Conservation (phyloP, 2,888 invertebrate genomes). For the Heliconius charithonia region DNA sequence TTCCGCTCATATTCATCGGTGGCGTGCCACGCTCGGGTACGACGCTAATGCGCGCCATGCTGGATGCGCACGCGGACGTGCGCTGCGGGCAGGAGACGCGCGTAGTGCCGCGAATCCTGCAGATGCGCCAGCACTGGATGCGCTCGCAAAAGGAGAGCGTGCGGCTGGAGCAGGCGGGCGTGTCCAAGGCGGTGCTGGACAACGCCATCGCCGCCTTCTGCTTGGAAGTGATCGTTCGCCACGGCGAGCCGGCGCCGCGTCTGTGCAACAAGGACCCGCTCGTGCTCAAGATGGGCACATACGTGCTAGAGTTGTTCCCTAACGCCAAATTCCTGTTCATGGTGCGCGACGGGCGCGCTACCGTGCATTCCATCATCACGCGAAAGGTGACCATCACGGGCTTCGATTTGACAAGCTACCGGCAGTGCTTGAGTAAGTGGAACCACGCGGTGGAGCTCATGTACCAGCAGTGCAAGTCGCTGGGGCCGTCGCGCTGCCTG, state of each 20-base stretch:
- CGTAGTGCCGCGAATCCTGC: constrained; percentile 97
- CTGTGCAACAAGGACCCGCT: constrained; percentile 99
- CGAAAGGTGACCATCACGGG: constrained; percentile 95
- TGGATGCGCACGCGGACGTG: constrained; percentile 98
- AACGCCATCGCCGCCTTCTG: constrained; percentile 98
- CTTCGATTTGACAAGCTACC: constrained; percentile 96
- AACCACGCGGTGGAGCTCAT: constrained; percentile 97
- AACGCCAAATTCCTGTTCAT: constrained; percentile 99
- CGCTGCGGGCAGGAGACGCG: constrained; percentile 98
- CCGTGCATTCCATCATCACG: constrained; percentile 98
- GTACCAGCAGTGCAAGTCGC: constrained; percentile 95
- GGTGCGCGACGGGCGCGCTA: constrained; percentile 99
- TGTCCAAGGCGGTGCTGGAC: constrained; percentile 95
- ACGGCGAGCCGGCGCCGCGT: constrained; percentile 96
- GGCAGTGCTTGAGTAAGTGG: constrained; percentile 98
- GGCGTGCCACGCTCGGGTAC: constrained; percentile 99
- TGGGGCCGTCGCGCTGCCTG: constrained; percentile 91
- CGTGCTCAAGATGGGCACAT: constrained; percentile 97
- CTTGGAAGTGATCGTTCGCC: constrained; percentile 96
- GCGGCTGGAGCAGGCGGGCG: constrained; percentile 96
- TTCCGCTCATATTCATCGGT: constrained; percentile 98
- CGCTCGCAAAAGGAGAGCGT: constrained; percentile 96
- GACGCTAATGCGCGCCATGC: constrained; percentile 98
- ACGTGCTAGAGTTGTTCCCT: constrained; percentile 96
- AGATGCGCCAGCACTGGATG: constrained; percentile 97